Evolutionary conservation across 1,140 invertebrate species (phyloP), one percentile per base, ranked within the genome.

Genomic region (Sitobion miscanthi): DNA sequence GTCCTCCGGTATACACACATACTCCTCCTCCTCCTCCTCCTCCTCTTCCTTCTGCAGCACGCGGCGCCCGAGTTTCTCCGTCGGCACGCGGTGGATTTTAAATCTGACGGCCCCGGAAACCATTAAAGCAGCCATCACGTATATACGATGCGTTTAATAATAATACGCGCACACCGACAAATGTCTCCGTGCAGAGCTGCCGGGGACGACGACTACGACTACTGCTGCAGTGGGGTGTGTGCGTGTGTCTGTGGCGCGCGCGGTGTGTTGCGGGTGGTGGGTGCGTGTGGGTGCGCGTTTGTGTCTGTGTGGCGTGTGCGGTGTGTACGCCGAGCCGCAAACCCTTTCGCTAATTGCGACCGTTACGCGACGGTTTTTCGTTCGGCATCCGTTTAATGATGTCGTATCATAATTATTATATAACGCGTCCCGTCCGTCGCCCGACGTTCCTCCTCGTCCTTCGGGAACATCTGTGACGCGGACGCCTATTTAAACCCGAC

Each of bases 341-440:
- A 83, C 90, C 90, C 90, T 91, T 82, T 91, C 35, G 91, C 91
- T 92, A 92, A 92, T 92, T 92, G 91, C 77, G 69, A 30, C 91
- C 69, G 91, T 92, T 92, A 82, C 45, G 30, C 62, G 77, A 92
- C 47, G 35, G 88, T 69, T 69, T 69, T 69, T 69, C 91, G 21
- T 83, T 17, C 42, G 77, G 42, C 69, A 52, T 89, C 87, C 87
- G 87, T 86, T 86, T 86, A 86, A 86, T 86, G 85, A 86, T 86
- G 85, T 86, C 85, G 25, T 86, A 47, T 86, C 62, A 77, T 77
- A 77, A 77, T 77, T 77, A 77, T 77, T 77, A n/a, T 77, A 45
- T 25, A 45, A 47, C 85, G 30, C 85, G 89, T 47, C 38, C 35
- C 54, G 30, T n/a, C n/a, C 90, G 62, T 77, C 38, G 54, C 57